Percentiles rank a stretch among this genome's conserved stretches.
phyloP scores from a whole-genome alignment of 92 coral and sea anemone genomes.

The Zoanthus gigantus region DNA sequence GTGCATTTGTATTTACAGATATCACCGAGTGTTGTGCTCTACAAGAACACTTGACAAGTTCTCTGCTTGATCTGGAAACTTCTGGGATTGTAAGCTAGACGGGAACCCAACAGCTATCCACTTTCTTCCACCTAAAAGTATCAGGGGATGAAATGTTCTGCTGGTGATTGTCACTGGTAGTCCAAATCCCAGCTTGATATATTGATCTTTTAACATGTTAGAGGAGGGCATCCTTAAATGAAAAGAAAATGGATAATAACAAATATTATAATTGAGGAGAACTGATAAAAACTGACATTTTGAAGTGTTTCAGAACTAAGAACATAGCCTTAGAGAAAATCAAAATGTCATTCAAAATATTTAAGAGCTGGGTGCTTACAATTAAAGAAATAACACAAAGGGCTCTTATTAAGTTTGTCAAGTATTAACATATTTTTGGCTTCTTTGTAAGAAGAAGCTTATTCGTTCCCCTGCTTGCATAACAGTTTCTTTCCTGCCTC shows the following conservation, averaged over 20 bases:
- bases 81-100: too few relatives aligned
- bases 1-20: too few relatives aligned
- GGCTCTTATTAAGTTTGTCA: not conserved
- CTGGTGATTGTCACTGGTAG: not conserved
- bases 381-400: not conserved
- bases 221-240: not conserved
- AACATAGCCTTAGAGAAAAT: too few relatives aligned
- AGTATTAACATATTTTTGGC: not conserved
- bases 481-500: not conserved
- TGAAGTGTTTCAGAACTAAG: too few relatives aligned
- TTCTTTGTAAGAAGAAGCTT: conserved; percentile 1
- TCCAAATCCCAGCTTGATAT: not conserved
- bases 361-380: too few relatives aligned
- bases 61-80: too few relatives aligned
- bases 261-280: not conserved
- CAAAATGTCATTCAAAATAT: too few relatives aligned
- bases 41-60: too few relatives aligned
- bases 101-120: not conserved
- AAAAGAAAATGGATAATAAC: too few relatives aligned
- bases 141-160: not conserved
- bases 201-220: not conserved
- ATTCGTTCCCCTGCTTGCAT: not conserved
- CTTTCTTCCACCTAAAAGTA: not conserved
- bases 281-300: too few relatives aligned
- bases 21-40: too few relatives aligned